Base-by-base conservation (phyloP, 2,888 invertebrate species). In the Aporophyla lueneburgensis region DNA sequence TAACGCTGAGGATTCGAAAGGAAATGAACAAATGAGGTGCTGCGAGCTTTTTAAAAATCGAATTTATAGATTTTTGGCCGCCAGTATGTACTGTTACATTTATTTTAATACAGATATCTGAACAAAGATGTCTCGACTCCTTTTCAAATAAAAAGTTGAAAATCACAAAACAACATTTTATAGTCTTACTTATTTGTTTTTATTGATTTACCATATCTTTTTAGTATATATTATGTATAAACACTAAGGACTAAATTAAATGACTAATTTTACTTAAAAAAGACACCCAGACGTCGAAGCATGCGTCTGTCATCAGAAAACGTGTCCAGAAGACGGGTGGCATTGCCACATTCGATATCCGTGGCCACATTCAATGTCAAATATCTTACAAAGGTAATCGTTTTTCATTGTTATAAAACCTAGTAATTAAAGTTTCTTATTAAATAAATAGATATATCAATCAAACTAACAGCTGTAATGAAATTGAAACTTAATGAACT, bases 1-100 rank as follows among this genome's bases (percentile, higher is more conserved):
- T 83, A 43, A 69, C 43, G 40, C 19, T 51, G 24, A 74, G 69
- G 75, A 81, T 85, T 75, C 66, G 40, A 68, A 81, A 81, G 54
- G 62, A 81, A 74, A 74, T 81, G 5, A 59, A 65, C 16, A 51
- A 56, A 54, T 43, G 24, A 61, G 27, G 56, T 83, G 24, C n/a
- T 71, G 56, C n/a, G 49, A 24, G 14, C 43, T 70, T 67, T 59
- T 33, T 58, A 33, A 33, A n/a, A 2, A 40, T 66, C 27, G 0
- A 27, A 14, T 51, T 49, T 9, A 12, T 9, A 46, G 43, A 49
- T 9, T 40, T 79, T 59, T 67, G 43, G 33, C 0, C 0, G 43
- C 51, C 27, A 24, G 27, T 51, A 4, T 51, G 14, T 70, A n/a
- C 14, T 70, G 27, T 27, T 3, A 71, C 1, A 27, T 27, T 70